Evolutionary conservation across 2,888 invertebrate genomes (phyloP).

Genomic region (Tetragonisca angustula): DNA sequence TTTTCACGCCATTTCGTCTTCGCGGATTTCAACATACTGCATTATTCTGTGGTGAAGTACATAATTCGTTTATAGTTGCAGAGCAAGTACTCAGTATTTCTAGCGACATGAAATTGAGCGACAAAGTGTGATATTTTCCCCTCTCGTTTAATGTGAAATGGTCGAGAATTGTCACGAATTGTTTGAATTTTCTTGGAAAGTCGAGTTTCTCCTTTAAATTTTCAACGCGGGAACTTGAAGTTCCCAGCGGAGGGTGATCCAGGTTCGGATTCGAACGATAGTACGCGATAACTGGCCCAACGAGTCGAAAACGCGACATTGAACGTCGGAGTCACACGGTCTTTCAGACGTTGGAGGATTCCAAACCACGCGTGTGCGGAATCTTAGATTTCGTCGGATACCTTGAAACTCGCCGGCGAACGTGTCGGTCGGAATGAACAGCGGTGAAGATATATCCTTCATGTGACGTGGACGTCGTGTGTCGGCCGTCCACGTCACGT

Average conservation of each 20-base stretch:
- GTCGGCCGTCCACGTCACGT: neutral
- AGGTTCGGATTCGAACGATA: neutral
- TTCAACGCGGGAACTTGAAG: neutral
- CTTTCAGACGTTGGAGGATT: neutral
- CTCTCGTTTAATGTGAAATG: too few relatives aligned
- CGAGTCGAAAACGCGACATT: neutral
- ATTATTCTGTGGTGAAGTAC: too few relatives aligned
- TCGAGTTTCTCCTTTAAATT: neutral
- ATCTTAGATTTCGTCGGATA: conserved; percentile 21
- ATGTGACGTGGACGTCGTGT: neutral
- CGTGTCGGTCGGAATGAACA: neutral
- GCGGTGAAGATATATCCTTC: conserved; percentile 8
- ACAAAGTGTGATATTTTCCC: too few relatives aligned
- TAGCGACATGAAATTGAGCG: too few relatives aligned
- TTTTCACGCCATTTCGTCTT: too few relatives aligned
- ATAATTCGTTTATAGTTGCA: too few relatives aligned
- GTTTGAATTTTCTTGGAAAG: neutral
- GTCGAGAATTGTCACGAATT: neutral
- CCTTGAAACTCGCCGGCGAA: neutral
- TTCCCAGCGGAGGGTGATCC: neutral
- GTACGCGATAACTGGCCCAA: conserved; percentile 1
- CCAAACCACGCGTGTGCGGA: conserved; percentile 3
- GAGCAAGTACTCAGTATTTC: too few relatives aligned
- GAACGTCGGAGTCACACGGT: neutral
- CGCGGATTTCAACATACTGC: too few relatives aligned